Evolutionary conservation across 92 coral and sea anemone species (phyloP).

Genomic region (Zoanthus sociatus): DNA sequence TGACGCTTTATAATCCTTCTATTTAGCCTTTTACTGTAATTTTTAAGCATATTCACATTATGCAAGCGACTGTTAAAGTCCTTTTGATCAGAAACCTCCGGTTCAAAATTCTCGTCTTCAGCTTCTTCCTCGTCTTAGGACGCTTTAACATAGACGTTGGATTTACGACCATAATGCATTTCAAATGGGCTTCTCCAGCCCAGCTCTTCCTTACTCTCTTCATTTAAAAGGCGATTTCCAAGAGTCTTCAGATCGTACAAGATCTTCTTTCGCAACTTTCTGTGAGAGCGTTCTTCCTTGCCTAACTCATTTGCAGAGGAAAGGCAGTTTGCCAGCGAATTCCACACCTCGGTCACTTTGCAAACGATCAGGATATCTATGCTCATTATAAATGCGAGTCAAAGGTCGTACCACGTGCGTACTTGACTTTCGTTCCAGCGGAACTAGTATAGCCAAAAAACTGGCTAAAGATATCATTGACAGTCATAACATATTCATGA

Average conservation of each 20-base stretch:
- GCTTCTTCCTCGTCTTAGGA: too few species aligned
- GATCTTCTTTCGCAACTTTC: too few species aligned
- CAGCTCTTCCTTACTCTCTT: constrained; percentile 44
- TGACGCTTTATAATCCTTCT: too few species aligned
- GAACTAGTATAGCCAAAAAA: constrained; percentile 15
- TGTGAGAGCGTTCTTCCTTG: constrained; percentile 20
- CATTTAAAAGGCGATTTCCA: too few species aligned
- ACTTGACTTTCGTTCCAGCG: constrained; percentile 22
- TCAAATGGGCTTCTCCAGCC: constrained; percentile 49
- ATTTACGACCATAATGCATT: constrained; percentile 34
- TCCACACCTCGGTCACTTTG: constrained; percentile 35
- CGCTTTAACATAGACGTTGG: not conserved
- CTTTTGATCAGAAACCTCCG: too few species aligned
- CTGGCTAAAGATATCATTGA: constrained; percentile 30
- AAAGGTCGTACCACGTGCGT: constrained; percentile 19
- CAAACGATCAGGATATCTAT: constrained; percentile 23
- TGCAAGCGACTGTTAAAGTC: too few species aligned
- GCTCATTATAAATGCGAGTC: constrained; percentile 22
- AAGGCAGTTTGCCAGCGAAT: constrained; percentile 17
- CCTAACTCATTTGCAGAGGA: constrained; percentile 15
- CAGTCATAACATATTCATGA: constrained; percentile 16
- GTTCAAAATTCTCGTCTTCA: too few species aligned
- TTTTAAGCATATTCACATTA: too few species aligned
- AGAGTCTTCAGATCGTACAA: too few species aligned
- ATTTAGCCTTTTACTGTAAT: too few species aligned